These are phyloP conservation scores for Callithrix jacchus DNA, from an alignment of 2,113 vertebrate genomes.

Conservation along the genomic window DNA sequence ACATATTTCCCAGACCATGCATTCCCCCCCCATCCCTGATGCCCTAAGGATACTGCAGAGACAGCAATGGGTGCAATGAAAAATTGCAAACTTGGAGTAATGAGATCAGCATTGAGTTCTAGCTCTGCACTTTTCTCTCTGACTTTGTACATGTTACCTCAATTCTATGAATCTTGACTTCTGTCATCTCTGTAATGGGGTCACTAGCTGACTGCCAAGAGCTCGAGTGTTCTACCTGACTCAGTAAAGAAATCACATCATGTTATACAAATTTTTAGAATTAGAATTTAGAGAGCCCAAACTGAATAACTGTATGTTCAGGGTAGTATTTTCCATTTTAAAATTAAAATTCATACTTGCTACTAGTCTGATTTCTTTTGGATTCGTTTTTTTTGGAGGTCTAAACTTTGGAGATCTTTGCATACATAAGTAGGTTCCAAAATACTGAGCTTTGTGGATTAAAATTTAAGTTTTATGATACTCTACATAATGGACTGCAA, in stretches of 20 bases:
- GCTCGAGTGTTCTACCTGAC: background rate
- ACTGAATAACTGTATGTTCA: background rate
- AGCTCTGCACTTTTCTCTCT: background rate
- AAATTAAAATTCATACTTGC: background rate
- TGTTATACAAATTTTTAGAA: background rate
- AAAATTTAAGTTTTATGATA: background rate
- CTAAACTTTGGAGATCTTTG: background rate
- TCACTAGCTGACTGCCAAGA: background rate
- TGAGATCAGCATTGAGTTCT: background rate
- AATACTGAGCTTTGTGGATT: background rate
- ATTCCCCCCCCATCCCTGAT: too few species aligned
- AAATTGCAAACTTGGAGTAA: background rate
- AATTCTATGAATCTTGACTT: background rate
- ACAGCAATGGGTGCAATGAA: background rate
- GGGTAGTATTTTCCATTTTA: slow-evolving; percentile 7
- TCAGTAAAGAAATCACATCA: background rate
- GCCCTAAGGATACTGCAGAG: background rate
- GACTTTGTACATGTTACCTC: background rate
- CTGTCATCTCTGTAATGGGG: background rate
- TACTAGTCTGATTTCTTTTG: slow-evolving; percentile 3
- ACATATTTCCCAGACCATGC: background rate
- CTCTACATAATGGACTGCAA: background rate
- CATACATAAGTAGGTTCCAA: background rate
- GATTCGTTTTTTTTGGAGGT: background rate
- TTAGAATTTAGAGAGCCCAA: slow-evolving; percentile 5